A percentile compares a stretch with the other conserved stretches of the same genome.
phyloP scores from a whole-genome alignment of 37 sponge, comb jelly and placozoan species.

The Cliona cf. orientalis region DNA sequence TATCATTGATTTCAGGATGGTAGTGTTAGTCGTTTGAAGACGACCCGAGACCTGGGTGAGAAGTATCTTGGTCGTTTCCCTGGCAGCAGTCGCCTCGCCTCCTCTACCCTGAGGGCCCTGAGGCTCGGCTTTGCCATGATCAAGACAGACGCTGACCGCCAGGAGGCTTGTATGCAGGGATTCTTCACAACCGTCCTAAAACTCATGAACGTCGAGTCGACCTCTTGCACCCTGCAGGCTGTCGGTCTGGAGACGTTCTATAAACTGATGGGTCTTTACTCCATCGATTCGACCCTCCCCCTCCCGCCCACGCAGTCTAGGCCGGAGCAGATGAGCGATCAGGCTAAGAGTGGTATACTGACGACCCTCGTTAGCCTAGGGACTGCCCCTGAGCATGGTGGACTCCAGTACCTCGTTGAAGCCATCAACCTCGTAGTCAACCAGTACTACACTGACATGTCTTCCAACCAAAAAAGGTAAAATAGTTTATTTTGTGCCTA shows the following conservation, averaged over 20 bases:
- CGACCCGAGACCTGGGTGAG: conserved; percentile 10
- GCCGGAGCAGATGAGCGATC: neutral
- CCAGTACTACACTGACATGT: conserved; percentile 35
- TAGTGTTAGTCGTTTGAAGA: neutral
- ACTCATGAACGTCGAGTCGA: conserved; percentile 18
- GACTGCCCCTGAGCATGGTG: conserved; percentile 14
- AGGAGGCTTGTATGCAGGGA: conserved; percentile 26
- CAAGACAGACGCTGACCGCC: neutral
- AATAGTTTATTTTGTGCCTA: neutral
- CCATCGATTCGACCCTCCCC: conserved; percentile 27
- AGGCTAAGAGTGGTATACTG: neutral
- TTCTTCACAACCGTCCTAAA: conserved; percentile 29
- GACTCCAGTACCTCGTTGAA: conserved; percentile 22
- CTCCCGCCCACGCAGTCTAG: neutral
- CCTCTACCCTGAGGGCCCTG: neutral
- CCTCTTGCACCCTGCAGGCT: conserved; percentile 38
- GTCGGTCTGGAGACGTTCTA: conserved; percentile 51
- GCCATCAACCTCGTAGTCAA: conserved; percentile 16
- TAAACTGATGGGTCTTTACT: conserved; percentile 19
- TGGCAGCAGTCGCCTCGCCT: conserved; percentile 17
- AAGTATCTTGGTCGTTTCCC: conserved; percentile 7
- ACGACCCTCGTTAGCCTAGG: conserved; percentile 24
- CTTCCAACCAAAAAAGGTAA: conserved; percentile 33
- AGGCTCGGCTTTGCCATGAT: neutral
- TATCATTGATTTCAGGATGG: conserved; percentile 13